Evolutionary conservation across 2,113 vertebrate species (phyloP).

Genomic region (Otolemur garnettii): DNA sequence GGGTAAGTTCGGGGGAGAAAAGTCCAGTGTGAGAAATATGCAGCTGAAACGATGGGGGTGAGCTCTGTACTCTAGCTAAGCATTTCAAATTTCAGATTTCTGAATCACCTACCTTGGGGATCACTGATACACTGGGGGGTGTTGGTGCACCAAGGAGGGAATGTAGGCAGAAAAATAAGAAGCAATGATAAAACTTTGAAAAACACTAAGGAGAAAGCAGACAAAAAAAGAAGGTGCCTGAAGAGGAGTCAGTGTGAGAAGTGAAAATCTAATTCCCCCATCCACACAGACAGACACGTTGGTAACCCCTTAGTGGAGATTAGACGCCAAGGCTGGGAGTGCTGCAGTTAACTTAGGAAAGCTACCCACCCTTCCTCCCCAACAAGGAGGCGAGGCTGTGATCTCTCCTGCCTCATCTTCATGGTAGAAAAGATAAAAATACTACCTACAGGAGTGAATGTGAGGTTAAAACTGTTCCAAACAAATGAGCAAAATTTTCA

Average conservation of each 20-base stretch:
- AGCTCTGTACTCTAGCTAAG: background rate
- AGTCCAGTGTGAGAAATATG: background rate
- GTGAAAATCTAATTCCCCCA: background rate
- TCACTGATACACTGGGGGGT: slow-evolving; percentile 2
- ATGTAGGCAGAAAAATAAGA: background rate
- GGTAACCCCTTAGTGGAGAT: background rate
- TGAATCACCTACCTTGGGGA: background rate
- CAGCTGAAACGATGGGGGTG: background rate
- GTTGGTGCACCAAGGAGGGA: background rate
- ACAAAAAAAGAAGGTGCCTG: background rate
- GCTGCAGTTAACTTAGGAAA: background rate
- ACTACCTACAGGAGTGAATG: background rate
- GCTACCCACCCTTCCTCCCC: background rate
- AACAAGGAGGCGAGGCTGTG: background rate
- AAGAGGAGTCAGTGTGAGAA: background rate
- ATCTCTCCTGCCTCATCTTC: background rate
- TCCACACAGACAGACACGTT: background rate
- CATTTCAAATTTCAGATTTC: background rate
- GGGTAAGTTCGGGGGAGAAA: background rate
- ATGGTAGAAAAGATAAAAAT: background rate
- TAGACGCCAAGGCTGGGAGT: background rate
- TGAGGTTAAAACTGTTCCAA: slow-evolving; percentile 2
- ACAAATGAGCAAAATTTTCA: background rate
- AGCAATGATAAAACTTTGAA: background rate
- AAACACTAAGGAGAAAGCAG: background rate